These are phyloP conservation scores for Caracal caracal DNA, from an alignment of 2,113 vertebrate species.

Conservation along the genomic window DNA sequence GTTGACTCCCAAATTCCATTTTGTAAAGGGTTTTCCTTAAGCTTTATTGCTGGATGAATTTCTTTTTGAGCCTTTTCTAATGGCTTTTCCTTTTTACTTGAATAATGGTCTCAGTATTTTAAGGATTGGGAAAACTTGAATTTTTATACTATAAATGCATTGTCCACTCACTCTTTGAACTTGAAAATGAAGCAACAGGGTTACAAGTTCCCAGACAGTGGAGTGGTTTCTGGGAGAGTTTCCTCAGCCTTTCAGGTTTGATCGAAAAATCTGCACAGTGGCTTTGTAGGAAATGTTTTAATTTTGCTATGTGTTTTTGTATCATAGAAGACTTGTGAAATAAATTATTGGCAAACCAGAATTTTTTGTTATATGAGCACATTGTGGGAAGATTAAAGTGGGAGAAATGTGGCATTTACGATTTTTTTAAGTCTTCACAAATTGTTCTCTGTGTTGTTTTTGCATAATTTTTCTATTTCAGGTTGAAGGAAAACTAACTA, in stretches of 20 bases:
- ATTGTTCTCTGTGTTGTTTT: constrained; percentile 44
- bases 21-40: constrained; percentile 56
- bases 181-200: constrained; percentile 59
- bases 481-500: constrained; percentile 32
- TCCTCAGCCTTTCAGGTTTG: constrained; percentile 70
- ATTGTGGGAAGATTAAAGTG: constrained; percentile 40
- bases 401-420: background rate
- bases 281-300: constrained; percentile 55
- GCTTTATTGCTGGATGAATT: constrained; percentile 26
- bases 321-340: constrained; percentile 53
- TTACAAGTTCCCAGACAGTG: background rate
- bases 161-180: constrained; percentile 46
- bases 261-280: constrained; percentile 61
- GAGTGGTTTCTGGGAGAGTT: constrained; percentile 16
- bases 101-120: constrained; percentile 60
- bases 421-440: background rate
- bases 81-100: constrained; percentile 69
- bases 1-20: constrained; percentile 22
- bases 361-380: constrained; percentile 46
- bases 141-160: constrained; percentile 60
- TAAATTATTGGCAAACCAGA: constrained; percentile 68
- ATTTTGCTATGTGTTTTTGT: constrained; percentile 64
- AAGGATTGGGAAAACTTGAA: constrained; percentile 71
- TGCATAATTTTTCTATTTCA: constrained; percentile 45
- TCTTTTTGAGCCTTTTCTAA: constrained; percentile 46